Evolutionary conservation across 2,113 vertebrate genomes (phyloP), one percentile per base, ranked within the genome.

Genomic region (Callipepla californica): DNA sequence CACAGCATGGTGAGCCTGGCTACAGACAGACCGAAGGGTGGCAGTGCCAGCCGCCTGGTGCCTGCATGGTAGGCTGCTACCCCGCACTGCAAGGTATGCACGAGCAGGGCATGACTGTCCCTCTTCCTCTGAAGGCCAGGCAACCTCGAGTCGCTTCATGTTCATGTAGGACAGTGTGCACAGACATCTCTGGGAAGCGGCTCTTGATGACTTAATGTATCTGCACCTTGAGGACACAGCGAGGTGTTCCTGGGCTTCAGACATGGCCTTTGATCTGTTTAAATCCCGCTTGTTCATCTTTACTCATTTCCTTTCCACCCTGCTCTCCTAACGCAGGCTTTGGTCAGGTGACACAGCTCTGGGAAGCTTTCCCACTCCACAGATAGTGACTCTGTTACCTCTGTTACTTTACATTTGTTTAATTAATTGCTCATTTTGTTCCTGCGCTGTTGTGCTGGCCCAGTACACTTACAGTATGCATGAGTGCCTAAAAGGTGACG

Each of bases 341-440:
- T 81, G 70, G 90, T 93, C 96, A 96, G 80, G 89, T 89, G 94
- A 96, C 94, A 94, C 80, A 91, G 66, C 91, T 93, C 96, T 96
- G 94, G 95, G 95, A 97, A 94, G 65, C 92, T 87, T 96, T 95
- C 94, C 92, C 93, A 88, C 90, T 92, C 70, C 94, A 76, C 68
- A 91, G 72, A 82, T 90, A 89, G 92, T 87, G 95, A 96, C 96
- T 97, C 95, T 38, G 2, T 96, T 96, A 93, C 91, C 91, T 96
- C 93, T 96, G 90, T 95, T 95, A 96, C 95, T 92, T 93, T 96
- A 95, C 97, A 97, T 97, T 97, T 98, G 97, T 97, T 97, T 96
- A 98, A 97, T 97, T 98, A 98, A 98, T 98, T 97, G 97, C 92
- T 96, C 97, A 97, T 97, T 98, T 97, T 98, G 97, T 98, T 97